phyloP scores from a whole-genome alignment of 1,140 invertebrate genomes.

The Anagrus nilaparvatae region DNA sequence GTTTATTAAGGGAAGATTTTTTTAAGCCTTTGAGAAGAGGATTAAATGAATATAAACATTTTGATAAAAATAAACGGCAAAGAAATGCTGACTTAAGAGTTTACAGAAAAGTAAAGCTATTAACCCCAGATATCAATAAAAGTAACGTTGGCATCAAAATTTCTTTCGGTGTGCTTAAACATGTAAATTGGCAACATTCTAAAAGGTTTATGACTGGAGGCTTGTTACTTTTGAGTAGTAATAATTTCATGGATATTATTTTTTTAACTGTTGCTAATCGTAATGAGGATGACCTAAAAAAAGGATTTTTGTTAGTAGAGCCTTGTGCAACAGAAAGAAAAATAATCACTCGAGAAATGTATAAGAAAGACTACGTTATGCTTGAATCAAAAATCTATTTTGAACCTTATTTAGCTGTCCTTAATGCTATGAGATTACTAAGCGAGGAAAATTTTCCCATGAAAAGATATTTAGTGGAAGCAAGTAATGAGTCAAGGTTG shows the following conservation, averaged over 20 bases:
- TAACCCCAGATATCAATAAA: background rate
- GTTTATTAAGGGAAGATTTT: conserved; percentile 67
- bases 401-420: conserved; percentile 55
- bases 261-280: background rate
- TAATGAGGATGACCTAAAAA: background rate
- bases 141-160: background rate
- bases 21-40: conserved; percentile 47
- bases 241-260: conserved; percentile 3
- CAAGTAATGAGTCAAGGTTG: background rate
- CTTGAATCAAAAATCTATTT: conserved; percentile 58
- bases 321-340: background rate
- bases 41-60: conserved; percentile 34
- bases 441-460: conserved; percentile 31
- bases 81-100: background rate
- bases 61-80: no score
- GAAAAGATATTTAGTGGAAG: background rate
- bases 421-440: conserved; percentile 49
- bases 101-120: conserved; percentile 1
- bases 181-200: background rate
- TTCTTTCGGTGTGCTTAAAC: background rate
- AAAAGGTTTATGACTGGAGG: conserved; percentile 1
- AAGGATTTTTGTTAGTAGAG: conserved; percentile 1
- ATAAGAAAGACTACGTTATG: conserved; percentile 44
- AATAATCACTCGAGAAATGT: conserved; percentile 17
- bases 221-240: background rate